phyloP scores from a whole-genome alignment of 2,888 invertebrate species.

The Oeneis ivallda region DNA sequence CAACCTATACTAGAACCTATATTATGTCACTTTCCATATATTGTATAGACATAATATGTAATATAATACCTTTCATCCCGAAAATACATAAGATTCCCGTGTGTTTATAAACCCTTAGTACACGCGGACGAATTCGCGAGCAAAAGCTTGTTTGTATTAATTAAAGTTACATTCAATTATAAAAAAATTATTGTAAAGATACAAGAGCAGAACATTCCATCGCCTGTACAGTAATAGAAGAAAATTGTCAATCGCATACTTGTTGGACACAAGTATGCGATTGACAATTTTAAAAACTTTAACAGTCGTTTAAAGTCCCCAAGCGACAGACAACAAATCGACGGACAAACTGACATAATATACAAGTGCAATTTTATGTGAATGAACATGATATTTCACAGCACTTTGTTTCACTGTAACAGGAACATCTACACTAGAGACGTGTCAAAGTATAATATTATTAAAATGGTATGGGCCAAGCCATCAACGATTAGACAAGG shows the following conservation, averaged over 20 bases:
- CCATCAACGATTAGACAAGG: slow-evolving; percentile 23
- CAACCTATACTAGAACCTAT: too few species aligned
- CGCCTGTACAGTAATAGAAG: not conserved
- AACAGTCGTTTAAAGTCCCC: slow-evolving; percentile 28
- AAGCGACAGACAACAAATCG: slow-evolving; percentile 49
- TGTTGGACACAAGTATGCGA: too few species aligned
- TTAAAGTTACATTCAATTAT: not conserved
- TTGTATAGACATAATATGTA: too few species aligned
- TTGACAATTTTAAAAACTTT: too few species aligned
- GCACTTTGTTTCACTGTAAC: slow-evolving; percentile 60
- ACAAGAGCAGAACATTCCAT: slow-evolving; percentile 5
- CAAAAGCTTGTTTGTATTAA: not conserved
- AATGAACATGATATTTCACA: slow-evolving; percentile 47
- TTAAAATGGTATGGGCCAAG: slow-evolving; percentile 49
- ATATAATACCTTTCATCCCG: too few species aligned
- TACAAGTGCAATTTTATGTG: slow-evolving; percentile 42
- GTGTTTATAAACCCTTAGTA: too few species aligned
- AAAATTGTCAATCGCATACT: slow-evolving; percentile 7
- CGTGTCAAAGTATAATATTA: slow-evolving; percentile 62
- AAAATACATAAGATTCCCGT: too few species aligned
- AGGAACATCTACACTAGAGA: slow-evolving; percentile 60
- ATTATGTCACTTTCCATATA: too few species aligned
- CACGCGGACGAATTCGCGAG: too few species aligned
- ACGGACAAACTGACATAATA: slow-evolving; percentile 43
- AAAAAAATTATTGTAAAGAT: not conserved